Base-by-base conservation (phyloP, 2,888 invertebrate species). In the Stegana nigrithorax region DNA sequence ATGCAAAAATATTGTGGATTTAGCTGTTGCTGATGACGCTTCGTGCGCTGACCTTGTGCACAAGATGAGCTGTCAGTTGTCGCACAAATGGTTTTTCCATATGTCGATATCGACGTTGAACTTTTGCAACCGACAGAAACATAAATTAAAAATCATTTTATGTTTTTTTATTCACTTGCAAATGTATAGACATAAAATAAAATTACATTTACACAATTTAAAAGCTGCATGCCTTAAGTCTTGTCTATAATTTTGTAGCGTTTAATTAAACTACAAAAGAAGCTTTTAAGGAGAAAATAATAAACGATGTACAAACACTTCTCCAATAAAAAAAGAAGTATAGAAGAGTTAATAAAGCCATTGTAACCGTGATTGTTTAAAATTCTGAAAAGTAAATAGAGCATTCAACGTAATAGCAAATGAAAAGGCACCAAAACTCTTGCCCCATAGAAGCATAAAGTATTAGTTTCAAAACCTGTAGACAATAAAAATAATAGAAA, bases 381-480 rank as follows among this genome's bases (percentile, higher is more conserved):
- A 70, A 73, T 74, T 73, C 68, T 77, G 61, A 55, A 61, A 29
- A 75, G 72, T 69, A 67, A 78, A 73, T 73, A 68, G 73, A 76
- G 78, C 74, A 74, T 69, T 73, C 67, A 75, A 56, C 65, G 44
- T 17, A 45, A 14, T 45, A 47, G n/a, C 23, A 69, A 71, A 67
- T 63, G 50, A 67, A 65, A 63, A 53, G n/a, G n/a, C n/a, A n/a
- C n/a, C n/a, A n/a, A n/a, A n/a, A n/a, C n/a, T n/a, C n/a, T n/a
- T n/a, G n/a, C n/a, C n/a, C n/a, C n/a, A n/a, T n/a, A n/a, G n/a
- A n/a, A n/a, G n/a, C n/a, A 71, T 65, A 44, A 62, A 65, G 66
- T 75, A 78, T 73, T 69, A 66, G 67, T 75, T 75, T 78, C 75
- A 75, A 80, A 76, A 75, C 60, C 25, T 14, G 42, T 42, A n/a